phyloP scores from a whole-genome alignment of 2,113 vertebrate species.

The Echinops telfairi region DNA sequence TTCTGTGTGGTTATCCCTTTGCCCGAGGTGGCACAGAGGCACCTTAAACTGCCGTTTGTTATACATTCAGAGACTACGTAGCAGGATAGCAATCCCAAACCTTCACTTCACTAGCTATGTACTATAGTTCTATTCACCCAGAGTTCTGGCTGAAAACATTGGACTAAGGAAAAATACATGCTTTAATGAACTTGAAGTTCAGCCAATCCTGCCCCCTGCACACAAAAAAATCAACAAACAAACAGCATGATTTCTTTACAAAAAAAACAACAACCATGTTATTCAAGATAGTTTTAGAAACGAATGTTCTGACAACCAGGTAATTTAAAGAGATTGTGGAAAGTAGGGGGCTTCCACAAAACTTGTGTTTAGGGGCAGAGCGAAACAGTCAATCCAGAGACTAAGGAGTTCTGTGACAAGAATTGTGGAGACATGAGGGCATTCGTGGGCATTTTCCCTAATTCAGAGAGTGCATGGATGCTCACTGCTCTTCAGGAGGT shows the following conservation, averaged over 20 bases:
- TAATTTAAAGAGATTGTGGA: conserved; percentile 54
- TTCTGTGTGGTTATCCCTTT: not conserved
- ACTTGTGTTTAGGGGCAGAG: conserved; percentile 14
- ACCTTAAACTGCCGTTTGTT: not conserved
- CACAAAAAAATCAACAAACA: conserved; percentile 25
- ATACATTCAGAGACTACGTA: not conserved
- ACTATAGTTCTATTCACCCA: not conserved
- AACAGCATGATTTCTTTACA: conserved; percentile 51
- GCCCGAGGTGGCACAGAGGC: not conserved
- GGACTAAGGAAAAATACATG: not conserved
- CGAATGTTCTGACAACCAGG: conserved; percentile 57
- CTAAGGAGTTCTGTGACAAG: not conserved
- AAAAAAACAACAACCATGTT: conserved; percentile 50
- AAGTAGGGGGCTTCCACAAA: conserved; percentile 35
- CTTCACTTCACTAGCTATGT: not conserved
- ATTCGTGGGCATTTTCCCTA: not conserved
- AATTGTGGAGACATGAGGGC: not conserved
- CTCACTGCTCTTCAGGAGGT: not conserved
- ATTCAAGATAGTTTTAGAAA: conserved; percentile 51
- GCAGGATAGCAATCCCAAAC: not conserved
- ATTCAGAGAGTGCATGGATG: not conserved
- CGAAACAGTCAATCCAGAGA: conserved; percentile 29
- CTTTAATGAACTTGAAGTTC: conserved; percentile 63
- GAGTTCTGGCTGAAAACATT: conserved; percentile 14
- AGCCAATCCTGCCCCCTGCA: not conserved